A percentile compares a stretch with the other conserved stretches of the same genome.
Conservation (phyloP, 2,113 vertebrate genomes). For the Poecile atricapillus region DNA sequence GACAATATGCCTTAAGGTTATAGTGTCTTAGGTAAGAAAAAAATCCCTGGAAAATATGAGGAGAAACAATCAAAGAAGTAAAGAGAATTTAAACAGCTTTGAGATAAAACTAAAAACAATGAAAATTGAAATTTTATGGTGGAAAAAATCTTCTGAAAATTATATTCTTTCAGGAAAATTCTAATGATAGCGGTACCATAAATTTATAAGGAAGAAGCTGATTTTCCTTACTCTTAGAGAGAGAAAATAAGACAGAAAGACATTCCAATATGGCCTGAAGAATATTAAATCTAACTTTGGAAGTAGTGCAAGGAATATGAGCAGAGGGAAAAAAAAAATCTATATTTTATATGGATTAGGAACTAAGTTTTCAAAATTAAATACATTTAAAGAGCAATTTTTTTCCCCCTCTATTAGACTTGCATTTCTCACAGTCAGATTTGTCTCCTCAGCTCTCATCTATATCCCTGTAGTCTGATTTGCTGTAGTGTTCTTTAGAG, state of each 20-base stretch:
- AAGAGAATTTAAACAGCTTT: neutral
- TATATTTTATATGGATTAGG: neutral
- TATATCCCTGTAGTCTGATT: neutral
- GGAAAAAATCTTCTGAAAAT: neutral
- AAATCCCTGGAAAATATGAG: neutral
- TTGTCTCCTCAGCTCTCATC: neutral
- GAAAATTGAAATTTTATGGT: neutral
- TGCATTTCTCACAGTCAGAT: neutral
- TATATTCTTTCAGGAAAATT: neutral
- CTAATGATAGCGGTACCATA: fast-evolving
- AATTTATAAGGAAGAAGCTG: neutral
- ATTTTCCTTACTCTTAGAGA: neutral
- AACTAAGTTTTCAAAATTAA: neutral
- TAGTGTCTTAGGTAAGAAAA: neutral
- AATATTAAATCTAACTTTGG: neutral
- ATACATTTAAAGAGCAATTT: neutral
- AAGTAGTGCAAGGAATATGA: neutral
- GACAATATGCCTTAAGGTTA: neutral
- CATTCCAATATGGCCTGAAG: neutral
- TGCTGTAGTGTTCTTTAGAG: neutral
- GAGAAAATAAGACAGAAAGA: neutral
- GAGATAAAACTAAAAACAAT: neutral
- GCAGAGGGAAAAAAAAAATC: neutral
- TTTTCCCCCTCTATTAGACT: fast-evolving
- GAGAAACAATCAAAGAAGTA: neutral